Evolutionary conservation across 2,113 vertebrate genomes (phyloP), one percentile per base, ranked within the genome.

Genomic region (Cheilinus undulatus): DNA sequence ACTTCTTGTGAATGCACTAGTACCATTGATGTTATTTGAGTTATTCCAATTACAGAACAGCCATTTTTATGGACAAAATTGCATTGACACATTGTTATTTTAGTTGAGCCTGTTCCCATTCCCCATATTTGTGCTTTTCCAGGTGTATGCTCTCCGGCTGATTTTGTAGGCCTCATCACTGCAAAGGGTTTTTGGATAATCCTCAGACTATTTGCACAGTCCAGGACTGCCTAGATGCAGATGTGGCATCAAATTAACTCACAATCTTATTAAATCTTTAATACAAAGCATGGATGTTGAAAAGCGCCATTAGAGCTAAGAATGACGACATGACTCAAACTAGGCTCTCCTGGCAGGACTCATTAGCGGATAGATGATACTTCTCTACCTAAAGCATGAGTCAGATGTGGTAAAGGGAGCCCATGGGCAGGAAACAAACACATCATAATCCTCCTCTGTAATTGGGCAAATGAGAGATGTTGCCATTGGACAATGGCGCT

Each of bases 391-490:
- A 85, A 82, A 84, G 78, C 57, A 70, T 61, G 66, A 89, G 73
- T 86, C 78, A 84, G 76, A 86, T 73, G 66, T 81, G 78, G 69
- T 74, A 45, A 40, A 53, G 63, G 64, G 67, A 85, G 78, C 68
- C 79, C 46, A 72, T 53, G 57, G 85, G 80, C 73, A 77, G 79
- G 77, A 84, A 64, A 78, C 71, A 86, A 87, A 77, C 80, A 76
- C 76, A 88, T 84, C 70, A 87, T 82, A 75, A 86, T 77, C 77
- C 62, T 80, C 69, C 68, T 73, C 78, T 71, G 74, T 90, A 90
- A 90, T 88, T 88, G 84, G 83, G 62, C 72, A 86, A 87, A 90
- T 84, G 83, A 86, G 83, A 86, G 71, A 85, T 85, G 82, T 78
- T 82, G 83, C 84, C 80, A 78, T 83, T 84, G 84, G 77, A 85